Conservation (phyloP, 2,113 vertebrate genomes). For the Albula glossodonta region DNA sequence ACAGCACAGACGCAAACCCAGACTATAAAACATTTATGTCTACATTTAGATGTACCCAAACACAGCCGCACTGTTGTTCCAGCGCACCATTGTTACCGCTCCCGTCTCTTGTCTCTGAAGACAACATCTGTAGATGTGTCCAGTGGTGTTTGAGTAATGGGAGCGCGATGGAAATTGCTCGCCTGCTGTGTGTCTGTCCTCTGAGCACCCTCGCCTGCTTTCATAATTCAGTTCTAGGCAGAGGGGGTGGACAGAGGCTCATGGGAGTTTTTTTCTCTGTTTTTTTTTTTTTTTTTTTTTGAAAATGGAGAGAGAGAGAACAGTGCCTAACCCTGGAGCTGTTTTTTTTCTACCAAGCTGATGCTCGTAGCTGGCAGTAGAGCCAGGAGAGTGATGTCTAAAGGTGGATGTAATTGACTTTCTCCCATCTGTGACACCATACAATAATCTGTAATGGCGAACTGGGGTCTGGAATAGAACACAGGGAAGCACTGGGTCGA, state of each 20-base stretch:
- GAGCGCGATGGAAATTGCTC: conserved; percentile 4
- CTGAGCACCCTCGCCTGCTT: conserved; percentile 8
- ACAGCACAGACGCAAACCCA: background rate
- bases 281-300: too few relatives aligned
- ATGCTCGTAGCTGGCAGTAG: background rate
- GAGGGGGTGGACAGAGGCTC: background rate
- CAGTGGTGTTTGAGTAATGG: conserved; percentile 11
- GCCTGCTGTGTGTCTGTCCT: conserved; percentile 8
- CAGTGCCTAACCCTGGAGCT: background rate
- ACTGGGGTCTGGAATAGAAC: background rate
- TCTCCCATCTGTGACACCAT: background rate
- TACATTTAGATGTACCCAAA: background rate
- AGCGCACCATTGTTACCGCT: background rate
- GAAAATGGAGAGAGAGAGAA: conserved; percentile 9
- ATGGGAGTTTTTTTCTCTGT: background rate
- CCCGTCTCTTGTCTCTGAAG: background rate
- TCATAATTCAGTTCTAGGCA: conserved; percentile 16
- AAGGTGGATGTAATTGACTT: background rate
- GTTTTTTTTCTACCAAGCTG: background rate
- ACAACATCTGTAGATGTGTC: conserved; percentile 21
- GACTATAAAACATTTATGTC: background rate
- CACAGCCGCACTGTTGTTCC: background rate
- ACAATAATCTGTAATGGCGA: background rate
- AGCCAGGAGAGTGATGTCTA: background rate
- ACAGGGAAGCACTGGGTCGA: background rate